Evolutionary conservation across 2,888 invertebrate species (phyloP).

Genomic region (Aleiodes leptofemur): DNA sequence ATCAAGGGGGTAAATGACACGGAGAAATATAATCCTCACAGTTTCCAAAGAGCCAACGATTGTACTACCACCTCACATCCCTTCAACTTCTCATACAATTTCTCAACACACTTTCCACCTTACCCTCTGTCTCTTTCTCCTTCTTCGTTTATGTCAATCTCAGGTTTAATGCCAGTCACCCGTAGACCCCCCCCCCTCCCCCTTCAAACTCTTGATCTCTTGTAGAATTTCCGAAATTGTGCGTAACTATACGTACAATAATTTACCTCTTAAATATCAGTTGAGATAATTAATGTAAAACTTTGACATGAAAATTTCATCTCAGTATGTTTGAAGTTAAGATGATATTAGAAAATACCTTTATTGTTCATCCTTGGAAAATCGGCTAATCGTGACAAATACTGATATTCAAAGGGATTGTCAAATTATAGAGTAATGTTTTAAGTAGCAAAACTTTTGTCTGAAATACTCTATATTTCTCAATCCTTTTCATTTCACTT

Average conservation of each 20-base stretch:
- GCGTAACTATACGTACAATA: constrained; percentile 69
- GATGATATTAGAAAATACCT: constrained; percentile 29
- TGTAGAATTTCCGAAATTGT: constrained; percentile 69
- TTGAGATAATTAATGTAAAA: constrained; percentile 71
- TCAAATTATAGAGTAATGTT: constrained; percentile 74
- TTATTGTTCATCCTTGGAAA: constrained; percentile 51
- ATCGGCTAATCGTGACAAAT: constrained; percentile 75
- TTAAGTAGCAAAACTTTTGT: constrained; percentile 49
- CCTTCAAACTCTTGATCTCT: constrained; percentile 38
- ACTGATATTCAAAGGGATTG: constrained; percentile 71
- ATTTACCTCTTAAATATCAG: constrained; percentile 63
- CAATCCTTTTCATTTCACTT: constrained; percentile 28
- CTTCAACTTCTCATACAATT: constrained; percentile 46
- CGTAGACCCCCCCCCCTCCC: neutral
- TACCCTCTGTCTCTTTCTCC: neutral
- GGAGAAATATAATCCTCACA: constrained; percentile 65
- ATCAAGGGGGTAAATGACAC: constrained; percentile 66
- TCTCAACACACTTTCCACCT: constrained; percentile 44
- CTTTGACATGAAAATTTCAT: constrained; percentile 49
- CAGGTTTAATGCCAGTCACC: constrained; percentile 48
- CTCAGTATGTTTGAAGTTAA: constrained; percentile 35
- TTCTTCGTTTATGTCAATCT: constrained; percentile 59
- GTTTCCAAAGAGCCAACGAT: constrained; percentile 48
- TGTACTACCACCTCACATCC: constrained; percentile 53
- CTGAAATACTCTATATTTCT: constrained; percentile 56